phyloP scores from a whole-genome alignment of 2,797 vertebrate species.

The Peromyscus aztecus region DNA sequence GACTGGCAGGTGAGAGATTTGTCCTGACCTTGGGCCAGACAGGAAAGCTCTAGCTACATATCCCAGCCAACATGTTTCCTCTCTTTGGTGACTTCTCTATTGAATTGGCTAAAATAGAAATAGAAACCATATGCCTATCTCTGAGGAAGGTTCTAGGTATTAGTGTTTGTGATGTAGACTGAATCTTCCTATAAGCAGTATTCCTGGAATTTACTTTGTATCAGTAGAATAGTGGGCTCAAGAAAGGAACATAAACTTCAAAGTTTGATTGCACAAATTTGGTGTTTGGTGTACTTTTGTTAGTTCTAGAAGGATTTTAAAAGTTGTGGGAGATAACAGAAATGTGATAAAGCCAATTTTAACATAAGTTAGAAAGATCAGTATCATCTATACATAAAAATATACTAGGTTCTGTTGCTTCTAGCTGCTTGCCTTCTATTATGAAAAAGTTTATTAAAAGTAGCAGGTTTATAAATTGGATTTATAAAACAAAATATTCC shows the following conservation, averaged over 20 bases:
- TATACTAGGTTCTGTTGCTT: conserved; percentile 43
- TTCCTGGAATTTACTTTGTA: not conserved
- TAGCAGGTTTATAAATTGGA: conserved; percentile 79
- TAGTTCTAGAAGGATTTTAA: not conserved
- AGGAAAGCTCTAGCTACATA: not conserved
- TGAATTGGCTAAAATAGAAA: not conserved
- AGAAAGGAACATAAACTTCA: not conserved
- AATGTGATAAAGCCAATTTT: conserved; percentile 40
- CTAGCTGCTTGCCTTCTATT: conserved; percentile 73
- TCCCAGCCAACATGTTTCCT: not conserved
- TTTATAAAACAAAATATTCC: conserved; percentile 73
- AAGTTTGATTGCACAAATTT: not conserved
- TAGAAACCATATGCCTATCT: not conserved
- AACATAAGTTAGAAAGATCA: conserved; percentile 61
- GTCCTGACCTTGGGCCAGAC: too few species aligned
- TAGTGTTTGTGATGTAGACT: not conserved
- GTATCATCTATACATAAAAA: not conserved
- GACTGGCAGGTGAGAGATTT: too few species aligned
- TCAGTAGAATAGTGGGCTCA: not conserved
- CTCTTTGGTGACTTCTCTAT: not conserved
- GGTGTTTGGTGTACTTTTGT: not conserved
- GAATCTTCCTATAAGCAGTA: not conserved
- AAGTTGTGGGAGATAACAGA: not conserved
- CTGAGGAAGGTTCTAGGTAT: not conserved
- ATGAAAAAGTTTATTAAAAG: conserved; percentile 80